A percentile compares a stretch with the other conserved stretches of the same genome.
Evolutionary conservation across 2,888 invertebrate species (phyloP).

Genomic region (Philaethria dido): DNA sequence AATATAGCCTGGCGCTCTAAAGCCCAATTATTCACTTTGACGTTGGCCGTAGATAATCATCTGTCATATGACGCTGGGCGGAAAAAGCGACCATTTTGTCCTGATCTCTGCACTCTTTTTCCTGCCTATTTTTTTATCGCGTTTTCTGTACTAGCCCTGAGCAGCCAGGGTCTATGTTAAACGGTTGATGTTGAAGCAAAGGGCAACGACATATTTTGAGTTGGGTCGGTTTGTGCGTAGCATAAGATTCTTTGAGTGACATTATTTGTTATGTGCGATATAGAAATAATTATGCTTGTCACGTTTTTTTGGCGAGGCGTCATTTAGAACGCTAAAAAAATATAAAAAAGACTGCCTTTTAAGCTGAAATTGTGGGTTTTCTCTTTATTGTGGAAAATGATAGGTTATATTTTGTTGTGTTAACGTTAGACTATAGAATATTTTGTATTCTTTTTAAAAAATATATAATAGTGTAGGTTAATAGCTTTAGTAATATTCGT

Average conservation of each 20-base stretch:
- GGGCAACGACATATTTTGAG: conserved; percentile 49
- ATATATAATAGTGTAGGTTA: too few species aligned
- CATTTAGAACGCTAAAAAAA: conserved; percentile 4
- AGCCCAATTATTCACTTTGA: conserved; percentile 83
- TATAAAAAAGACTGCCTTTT: neutral
- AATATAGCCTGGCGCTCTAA: conserved; percentile 59
- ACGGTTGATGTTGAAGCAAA: conserved; percentile 41
- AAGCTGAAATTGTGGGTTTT: neutral
- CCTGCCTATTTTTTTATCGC: conserved; percentile 45
- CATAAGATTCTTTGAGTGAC: conserved; percentile 71
- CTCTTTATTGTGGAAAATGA: neutral
- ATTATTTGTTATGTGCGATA: conserved; percentile 58
- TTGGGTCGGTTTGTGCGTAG: conserved; percentile 69
- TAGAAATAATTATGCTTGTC: conserved; percentile 48
- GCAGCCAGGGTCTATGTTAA: conserved; percentile 42
- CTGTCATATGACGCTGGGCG: conserved; percentile 75
- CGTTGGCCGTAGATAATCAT: conserved; percentile 80
- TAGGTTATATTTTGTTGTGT: too few species aligned
- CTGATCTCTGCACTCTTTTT: conserved; percentile 56
- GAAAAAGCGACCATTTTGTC: conserved; percentile 58
- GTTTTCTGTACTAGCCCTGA: conserved; percentile 30
- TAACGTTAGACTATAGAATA: too few species aligned
- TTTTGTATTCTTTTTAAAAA: too few species aligned
- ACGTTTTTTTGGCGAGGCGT: conserved; percentile 34
- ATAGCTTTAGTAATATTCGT: too few species aligned